Evolutionary conservation across 2,113 vertebrate genomes (phyloP).

Genomic region (Calyptomena viridis): DNA sequence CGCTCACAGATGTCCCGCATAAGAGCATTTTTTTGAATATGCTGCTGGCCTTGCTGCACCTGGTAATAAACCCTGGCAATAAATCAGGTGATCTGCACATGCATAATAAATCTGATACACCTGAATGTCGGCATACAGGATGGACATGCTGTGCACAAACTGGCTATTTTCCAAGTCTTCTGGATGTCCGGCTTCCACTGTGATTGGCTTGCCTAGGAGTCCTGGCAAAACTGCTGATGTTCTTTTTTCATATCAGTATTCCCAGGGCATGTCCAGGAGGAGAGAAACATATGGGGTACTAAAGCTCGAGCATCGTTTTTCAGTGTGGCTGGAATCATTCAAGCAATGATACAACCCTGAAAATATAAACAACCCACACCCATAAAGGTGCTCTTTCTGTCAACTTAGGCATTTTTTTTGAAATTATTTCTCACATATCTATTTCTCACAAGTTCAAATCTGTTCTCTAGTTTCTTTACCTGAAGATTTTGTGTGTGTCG

Average conservation of each 20-base stretch:
- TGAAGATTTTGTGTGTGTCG: neutral
- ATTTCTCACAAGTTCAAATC: neutral
- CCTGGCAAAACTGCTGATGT: conserved; percentile 1
- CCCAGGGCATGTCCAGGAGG: neutral
- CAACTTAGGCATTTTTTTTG: neutral
- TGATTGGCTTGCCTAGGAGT: neutral
- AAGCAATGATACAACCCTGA: neutral
- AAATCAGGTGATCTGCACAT: conserved; percentile 43
- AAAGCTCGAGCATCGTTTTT: neutral
- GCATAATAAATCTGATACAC: conserved; percentile 45
- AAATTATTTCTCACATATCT: neutral
- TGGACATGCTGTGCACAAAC: conserved; percentile 36
- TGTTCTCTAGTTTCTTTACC: neutral
- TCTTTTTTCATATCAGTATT: neutral
- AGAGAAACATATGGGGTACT: neutral
- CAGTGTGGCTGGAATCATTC: neutral
- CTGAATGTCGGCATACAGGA: conserved; percentile 17
- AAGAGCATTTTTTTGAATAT: neutral
- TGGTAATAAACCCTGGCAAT: conserved; percentile 51
- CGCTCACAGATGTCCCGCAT: conserved; percentile 2
- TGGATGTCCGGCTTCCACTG: conserved; percentile 17
- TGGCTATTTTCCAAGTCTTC: conserved; percentile 23
- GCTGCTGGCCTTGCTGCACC: conserved; percentile 14
- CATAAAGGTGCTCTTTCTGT: neutral
- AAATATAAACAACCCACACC: neutral